Conservation (phyloP, 1,140 invertebrate species). For the Ostrea edulis region DNA sequence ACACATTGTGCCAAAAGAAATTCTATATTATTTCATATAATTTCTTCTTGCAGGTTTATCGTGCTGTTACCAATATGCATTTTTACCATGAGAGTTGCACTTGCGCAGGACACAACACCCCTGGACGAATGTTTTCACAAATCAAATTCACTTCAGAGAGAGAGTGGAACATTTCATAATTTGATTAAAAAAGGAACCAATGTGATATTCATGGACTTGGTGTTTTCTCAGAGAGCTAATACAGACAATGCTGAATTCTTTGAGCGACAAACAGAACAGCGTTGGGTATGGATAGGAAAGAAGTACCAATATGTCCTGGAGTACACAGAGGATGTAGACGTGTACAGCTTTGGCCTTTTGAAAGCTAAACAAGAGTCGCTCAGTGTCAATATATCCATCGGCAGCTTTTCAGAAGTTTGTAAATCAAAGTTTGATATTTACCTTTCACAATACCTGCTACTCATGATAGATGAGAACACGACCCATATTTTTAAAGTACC, state of each 20-base stretch:
- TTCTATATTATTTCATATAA: too few species aligned
- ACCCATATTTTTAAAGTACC: background rate
- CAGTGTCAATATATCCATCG: background rate
- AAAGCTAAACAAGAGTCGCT: conserved; percentile 2
- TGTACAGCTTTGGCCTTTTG: background rate
- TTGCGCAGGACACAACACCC: too few species aligned
- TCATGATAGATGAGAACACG: background rate
- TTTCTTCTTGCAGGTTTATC: too few species aligned
- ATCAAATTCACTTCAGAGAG: background rate
- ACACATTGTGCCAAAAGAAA: too few species aligned
- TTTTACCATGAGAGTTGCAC: too few species aligned
- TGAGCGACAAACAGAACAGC: background rate
- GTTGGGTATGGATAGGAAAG: background rate
- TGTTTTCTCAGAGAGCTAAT: background rate
- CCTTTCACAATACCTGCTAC: background rate
- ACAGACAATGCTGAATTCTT: background rate
- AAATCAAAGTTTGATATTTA: background rate
- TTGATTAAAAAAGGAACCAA: background rate
- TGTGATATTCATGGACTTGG: background rate
- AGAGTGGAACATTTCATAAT: background rate
- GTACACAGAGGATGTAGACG: conserved; percentile 5
- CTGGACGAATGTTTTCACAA: too few species aligned
- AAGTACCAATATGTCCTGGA: background rate
- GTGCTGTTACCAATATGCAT: too few species aligned
- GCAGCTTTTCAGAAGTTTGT: background rate